Conservation (phyloP, 2,888 invertebrate species). For the Nezara viridula region DNA sequence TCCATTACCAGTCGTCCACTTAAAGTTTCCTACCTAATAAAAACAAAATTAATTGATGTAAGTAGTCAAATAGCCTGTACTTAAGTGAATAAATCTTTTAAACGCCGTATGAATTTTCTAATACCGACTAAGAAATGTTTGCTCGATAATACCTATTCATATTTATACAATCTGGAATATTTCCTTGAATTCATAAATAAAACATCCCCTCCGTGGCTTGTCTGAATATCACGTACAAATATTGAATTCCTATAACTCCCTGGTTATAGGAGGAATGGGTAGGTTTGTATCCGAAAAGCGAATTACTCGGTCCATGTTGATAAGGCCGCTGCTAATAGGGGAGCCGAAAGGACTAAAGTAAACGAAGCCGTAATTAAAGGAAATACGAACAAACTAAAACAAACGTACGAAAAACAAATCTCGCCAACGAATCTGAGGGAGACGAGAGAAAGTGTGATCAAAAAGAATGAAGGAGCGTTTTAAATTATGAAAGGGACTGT, state of each 20-base stretch:
- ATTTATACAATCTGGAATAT: neutral
- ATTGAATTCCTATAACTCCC: neutral
- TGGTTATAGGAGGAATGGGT: neutral
- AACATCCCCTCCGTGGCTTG: neutral
- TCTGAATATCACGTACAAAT: neutral
- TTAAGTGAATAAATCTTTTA: too few relatives aligned
- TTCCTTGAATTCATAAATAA: neutral
- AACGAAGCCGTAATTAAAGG: constrained; percentile 22
- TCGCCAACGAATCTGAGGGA: neutral
- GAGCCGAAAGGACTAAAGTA: neutral
- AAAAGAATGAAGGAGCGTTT: constrained; percentile 9
- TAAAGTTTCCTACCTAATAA: too few relatives aligned
- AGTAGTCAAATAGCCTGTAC: too few relatives aligned
- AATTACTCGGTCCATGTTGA: neutral
- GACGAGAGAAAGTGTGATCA: neutral
- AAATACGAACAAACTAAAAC: neutral
- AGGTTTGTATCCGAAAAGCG: neutral
- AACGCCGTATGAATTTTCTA: too few relatives aligned
- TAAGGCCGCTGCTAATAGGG: neutral
- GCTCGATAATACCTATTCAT: neutral
- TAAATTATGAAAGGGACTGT: neutral
- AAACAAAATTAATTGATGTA: too few relatives aligned
- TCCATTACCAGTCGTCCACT: too few relatives aligned
- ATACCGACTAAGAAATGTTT: neutral
- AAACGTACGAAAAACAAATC: neutral